phyloP scores from a whole-genome alignment of 2,888 invertebrate genomes.

The Periphyllus acericola region DNA sequence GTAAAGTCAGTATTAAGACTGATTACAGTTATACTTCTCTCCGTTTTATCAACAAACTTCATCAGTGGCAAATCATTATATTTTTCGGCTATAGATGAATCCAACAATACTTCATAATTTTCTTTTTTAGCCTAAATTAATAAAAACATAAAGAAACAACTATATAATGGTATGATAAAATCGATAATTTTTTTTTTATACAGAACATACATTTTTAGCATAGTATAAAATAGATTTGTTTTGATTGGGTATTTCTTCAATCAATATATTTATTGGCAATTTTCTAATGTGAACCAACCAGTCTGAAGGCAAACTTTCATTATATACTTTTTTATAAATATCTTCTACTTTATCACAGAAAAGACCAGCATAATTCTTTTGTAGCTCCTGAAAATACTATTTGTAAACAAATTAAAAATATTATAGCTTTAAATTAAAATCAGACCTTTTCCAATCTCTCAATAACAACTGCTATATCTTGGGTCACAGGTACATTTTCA shows the following conservation, averaged over 20 bases:
- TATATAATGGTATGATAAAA: not conserved
- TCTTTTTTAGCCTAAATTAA: constrained; percentile 19
- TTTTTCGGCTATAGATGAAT: not conserved
- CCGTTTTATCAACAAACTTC: constrained; percentile 47
- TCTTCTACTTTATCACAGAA: constrained; percentile 55
- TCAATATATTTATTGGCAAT: constrained; percentile 12
- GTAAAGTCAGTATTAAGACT: constrained; percentile 19
- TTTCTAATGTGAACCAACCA: constrained; percentile 12
- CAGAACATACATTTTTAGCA: not conserved
- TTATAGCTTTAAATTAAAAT: not conserved
- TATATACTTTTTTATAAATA: constrained; percentile 54
- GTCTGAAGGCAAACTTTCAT: constrained; percentile 39
- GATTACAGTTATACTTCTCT: constrained; percentile 5
- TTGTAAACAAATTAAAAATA: constrained; percentile 8
- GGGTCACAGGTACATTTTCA: constrained; percentile 3
- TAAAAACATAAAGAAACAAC: not conserved
- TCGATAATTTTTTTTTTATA: not conserved
- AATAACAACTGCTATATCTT: constrained; percentile 28
- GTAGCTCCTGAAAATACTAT: constrained; percentile 26
- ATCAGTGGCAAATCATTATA: constrained; percentile 3
- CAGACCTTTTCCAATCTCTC: constrained; percentile 35
- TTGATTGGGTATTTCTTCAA: constrained; percentile 40
- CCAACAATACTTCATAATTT: not conserved
- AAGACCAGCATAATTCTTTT: constrained; percentile 52
- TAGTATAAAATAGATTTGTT: constrained; percentile 53